Base-by-base conservation (phyloP, 1,140 invertebrate species). In the Drusus annulatus region DNA sequence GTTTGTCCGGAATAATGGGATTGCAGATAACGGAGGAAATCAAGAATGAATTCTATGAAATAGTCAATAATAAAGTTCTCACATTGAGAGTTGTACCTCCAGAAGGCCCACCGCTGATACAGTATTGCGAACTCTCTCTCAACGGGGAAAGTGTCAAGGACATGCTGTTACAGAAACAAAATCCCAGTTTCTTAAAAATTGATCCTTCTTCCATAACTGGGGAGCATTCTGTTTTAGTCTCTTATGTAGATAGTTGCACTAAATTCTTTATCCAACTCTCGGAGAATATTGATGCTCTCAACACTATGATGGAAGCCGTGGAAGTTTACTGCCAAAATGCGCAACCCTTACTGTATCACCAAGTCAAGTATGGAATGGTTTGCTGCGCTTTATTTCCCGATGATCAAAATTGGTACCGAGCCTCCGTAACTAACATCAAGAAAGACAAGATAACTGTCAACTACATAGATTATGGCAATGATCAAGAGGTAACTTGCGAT, bases 391-490 rank as follows among this genome's bases (percentile, higher is more conserved):
- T 93, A 51, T 96, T 93, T 81, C 91, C 92, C 81, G 90, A 90
- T 80, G 95, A 96, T 87, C 86, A 88, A 25, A 89, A 91, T 69
- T 96, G 95, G 94, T 96, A 95, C 85, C 88, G 94, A 68, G 94
- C 93, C 7, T 90, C 92, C 83, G 90, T 95, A 7, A 84, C 91
- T 17, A 85, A 86, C 2, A 84, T 90, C 2, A 85, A 85, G 56
- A 88, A 87, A 15, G 87, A 90, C 2, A 87, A 87, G 63, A 86
- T 92, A 2, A 88, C 88, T 52, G 92, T 95, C 0, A 87, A 90
- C 7, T 95, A 95, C 87, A 93, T 96, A 0, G 95, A 97, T 87
- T 96, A 94, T 90, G 95, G 95, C 0, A 96, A 96, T 85, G 93
- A 94, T 84, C 93, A 95, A 84, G 90, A 89, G 60, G 90, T 95